Evolutionary conservation across 2,888 invertebrate genomes (phyloP), one percentile per base, ranked within the genome.

Genomic region (Tillus elongatus): DNA sequence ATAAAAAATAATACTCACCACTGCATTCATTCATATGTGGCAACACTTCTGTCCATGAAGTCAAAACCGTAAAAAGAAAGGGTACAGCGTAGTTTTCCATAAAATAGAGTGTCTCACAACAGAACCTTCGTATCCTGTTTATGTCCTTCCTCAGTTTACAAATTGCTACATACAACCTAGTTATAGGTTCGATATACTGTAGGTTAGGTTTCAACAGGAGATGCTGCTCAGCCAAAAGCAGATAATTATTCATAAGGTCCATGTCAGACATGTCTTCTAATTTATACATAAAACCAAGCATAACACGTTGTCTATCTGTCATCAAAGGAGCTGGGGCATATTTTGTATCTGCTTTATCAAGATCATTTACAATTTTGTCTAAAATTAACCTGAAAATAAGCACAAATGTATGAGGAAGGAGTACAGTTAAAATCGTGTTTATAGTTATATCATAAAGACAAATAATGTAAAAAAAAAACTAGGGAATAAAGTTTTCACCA

Each of bases 31-130:
- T 46, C 33, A 52, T 56, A 37, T 53, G 53, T 4, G 70, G 70
- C 13, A 70, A 46, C 13, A 69, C 57, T 53, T 70, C 68, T 10
- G 62, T 58, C 71, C 71, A 71, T 26, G 60, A 61, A 12, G 59
- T 62, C 8, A 70, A 46, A 24, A 63, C 60, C 3, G 52, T 54
- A 42, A 64, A 62, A 24, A 71, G 52, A 38, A 66, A 46, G 11
- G 60, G 53, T 4, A 62, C 40, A 9, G 66, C 61, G 27, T 60
- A 51, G 30, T 64, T 46, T 14, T 58, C 61, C 41, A 63, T 57
- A 41, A 60, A 64, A 44, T 68, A 71, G 24, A 70, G 52, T 29
- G 65, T 63, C 46, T 69, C 66, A 40, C 66, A 65, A 44, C 66
- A 64, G 42, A 69, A 57, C 35, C 62, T 58, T 40, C 70, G 51